Evolutionary conservation across 2,797 vertebrate species (phyloP).

Genomic region (Micromesistius poutassou): DNA sequence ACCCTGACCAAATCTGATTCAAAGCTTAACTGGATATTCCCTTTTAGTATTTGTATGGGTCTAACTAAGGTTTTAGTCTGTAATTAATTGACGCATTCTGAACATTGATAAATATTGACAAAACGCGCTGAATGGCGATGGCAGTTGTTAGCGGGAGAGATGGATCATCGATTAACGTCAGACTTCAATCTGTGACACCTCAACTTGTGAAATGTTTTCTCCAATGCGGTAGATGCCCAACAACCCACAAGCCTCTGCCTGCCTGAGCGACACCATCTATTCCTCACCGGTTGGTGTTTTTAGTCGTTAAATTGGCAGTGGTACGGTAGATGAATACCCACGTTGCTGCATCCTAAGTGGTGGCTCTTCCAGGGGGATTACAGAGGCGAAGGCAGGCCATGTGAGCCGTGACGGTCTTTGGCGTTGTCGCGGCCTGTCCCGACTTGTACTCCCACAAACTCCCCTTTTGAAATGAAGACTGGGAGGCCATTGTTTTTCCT

Average conservation of each 20-base stretch:
- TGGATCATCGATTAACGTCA: not conserved
- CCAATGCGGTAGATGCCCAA: not conserved
- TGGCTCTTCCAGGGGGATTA: constrained; percentile 11
- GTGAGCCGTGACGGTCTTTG: constrained; percentile 10
- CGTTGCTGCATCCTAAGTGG: constrained; percentile 22
- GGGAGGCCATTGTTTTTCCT: constrained; percentile 24
- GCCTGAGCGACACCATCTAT: not conserved
- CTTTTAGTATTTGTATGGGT: not conserved
- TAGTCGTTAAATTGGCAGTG: not conserved
- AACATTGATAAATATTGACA: not conserved
- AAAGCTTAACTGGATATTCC: not conserved
- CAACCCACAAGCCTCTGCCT: not conserved
- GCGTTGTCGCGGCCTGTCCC: constrained; percentile 36
- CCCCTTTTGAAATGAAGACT: constrained; percentile 21
- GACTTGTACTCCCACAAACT: constrained; percentile 24
- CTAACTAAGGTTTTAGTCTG: not conserved
- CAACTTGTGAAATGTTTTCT: not conserved
- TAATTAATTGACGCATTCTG: not conserved
- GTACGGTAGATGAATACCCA: constrained; percentile 19
- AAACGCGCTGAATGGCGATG: not conserved
- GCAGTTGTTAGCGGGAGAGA: not conserved
- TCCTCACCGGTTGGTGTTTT: not conserved
- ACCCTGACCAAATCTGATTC: not conserved
- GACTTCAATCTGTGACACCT: not conserved
- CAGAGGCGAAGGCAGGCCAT: constrained; percentile 4